These are phyloP conservation scores for Synanthedon andrenaeformis DNA, from an alignment of 2,888 invertebrate species.

Conservation along the genomic window DNA sequence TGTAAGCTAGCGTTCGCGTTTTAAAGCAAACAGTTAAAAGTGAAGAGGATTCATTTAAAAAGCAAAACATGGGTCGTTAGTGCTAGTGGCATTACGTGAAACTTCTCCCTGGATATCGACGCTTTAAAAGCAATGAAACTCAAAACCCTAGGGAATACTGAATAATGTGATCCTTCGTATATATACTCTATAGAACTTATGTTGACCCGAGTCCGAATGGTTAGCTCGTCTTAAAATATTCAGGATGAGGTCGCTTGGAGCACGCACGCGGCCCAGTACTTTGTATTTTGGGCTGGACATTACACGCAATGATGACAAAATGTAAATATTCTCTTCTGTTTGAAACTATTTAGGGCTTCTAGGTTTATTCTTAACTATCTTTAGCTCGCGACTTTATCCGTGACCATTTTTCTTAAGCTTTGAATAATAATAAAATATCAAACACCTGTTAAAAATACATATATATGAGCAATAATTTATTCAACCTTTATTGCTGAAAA, in stretches of 20 bases:
- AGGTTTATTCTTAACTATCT: not conserved
- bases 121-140: slow-evolving; percentile 36
- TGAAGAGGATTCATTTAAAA: slow-evolving; percentile 3
- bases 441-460: no score
- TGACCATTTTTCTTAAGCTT: no score
- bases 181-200: slow-evolving; percentile 13
- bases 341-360: slow-evolving; percentile 5
- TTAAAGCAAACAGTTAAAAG: not conserved
- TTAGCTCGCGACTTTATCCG: no score
- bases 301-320: slow-evolving; percentile 49
- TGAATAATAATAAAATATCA: no score
- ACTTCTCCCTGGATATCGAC: slow-evolving; percentile 18
- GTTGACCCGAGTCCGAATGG: slow-evolving; percentile 25
- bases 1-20: not conserved
- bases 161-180: slow-evolving; percentile 18
- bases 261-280: slow-evolving; percentile 50
- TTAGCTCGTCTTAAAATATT: slow-evolving; percentile 47
- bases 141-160: slow-evolving; percentile 25
- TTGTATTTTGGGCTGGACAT: slow-evolving; percentile 41
- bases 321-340: slow-evolving; percentile 11
- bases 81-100: slow-evolving; percentile 15
- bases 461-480: no score
- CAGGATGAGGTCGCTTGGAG: slow-evolving; percentile 32
- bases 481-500: no score
- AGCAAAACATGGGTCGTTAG: slow-evolving; percentile 20